Base-by-base conservation (phyloP, 2,113 vertebrate species). In the Acanthisitta chloris region DNA sequence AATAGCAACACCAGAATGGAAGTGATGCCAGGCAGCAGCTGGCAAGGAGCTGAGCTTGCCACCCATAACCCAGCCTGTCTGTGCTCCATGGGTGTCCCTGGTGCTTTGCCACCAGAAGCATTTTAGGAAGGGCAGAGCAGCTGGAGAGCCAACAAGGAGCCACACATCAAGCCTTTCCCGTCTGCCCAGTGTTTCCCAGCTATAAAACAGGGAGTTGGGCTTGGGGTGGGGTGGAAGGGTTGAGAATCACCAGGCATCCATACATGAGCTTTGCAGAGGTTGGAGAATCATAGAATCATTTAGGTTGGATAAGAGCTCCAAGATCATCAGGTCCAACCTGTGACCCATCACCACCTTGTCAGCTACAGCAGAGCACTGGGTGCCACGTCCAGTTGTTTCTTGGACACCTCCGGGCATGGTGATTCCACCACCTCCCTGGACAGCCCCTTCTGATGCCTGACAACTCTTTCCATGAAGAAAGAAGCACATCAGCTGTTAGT, bases 1-100 rank as follows among this genome's bases (percentile, higher is more conserved):
- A 77, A 65, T 57, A 87, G 61, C 42, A 21, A 17, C 33, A 52
- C 46, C 54, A 40, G 46, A 29, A 12, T n/a, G 17, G 1, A 7
- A 8, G 51, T 28, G 1, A 17, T n/a, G 45, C 74, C 55, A 43
- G 40, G 51, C 38, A 25, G 71, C 34, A 49, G 74, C 52, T 58
- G 34, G 8, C 6, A 7, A 46, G 70, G 49, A 76, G 34, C 45
- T n/a, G 54, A 76, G 33, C 28, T 42, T 8, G 7, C 17, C 17
- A 13, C 17, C 3, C 0, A 0, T 19, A 3, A 17, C 24, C 2
- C 7, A 52, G 43, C 28, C 64, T 1, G 0, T 23, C 51, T 74
- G 4, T 2, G 0, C 19, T 29, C 58, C 8, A 0, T 29, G 70
- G 43, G 26, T 34, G 66, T 81, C 34, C 88, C 58, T 88, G 66